Conservation (phyloP, 2,113 vertebrate species). For the Rynchops niger region DNA sequence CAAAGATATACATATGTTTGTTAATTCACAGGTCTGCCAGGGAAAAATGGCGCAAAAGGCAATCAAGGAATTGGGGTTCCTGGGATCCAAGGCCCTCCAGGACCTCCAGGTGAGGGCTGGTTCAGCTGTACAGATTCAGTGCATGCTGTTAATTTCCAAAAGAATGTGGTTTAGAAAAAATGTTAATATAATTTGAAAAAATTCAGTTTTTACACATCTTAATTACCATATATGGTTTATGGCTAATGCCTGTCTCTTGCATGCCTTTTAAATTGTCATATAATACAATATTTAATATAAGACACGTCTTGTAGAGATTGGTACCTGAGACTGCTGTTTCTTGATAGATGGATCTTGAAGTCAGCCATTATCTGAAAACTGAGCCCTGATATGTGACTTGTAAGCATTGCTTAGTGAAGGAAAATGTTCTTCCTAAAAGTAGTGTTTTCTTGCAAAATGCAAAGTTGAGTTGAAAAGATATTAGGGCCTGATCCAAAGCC, state of each 20-base stretch:
- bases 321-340: neutral
- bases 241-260: neutral
- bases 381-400: neutral
- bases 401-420: neutral
- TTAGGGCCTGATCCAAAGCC: neutral
- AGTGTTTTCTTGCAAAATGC: neutral
- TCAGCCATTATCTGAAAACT: neutral
- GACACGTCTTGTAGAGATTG: neutral
- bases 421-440: neutral
- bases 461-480: neutral
- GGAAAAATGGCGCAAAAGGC: constrained; percentile 87
- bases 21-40: constrained; percentile 82
- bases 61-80: constrained; percentile 79
- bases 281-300: neutral
- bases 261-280: neutral
- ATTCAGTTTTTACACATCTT: neutral
- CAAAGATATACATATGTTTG: neutral
- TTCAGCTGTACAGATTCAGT: neutral
- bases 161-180: neutral
- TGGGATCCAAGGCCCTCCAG: constrained; percentile 87
- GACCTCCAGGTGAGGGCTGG: constrained; percentile 83
- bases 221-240: neutral
- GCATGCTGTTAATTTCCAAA: neutral
- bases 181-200: neutral
- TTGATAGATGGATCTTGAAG: neutral